phyloP scores from a whole-genome alignment of 2,888 invertebrate genomes.

The Tachystola acroxantha region DNA sequence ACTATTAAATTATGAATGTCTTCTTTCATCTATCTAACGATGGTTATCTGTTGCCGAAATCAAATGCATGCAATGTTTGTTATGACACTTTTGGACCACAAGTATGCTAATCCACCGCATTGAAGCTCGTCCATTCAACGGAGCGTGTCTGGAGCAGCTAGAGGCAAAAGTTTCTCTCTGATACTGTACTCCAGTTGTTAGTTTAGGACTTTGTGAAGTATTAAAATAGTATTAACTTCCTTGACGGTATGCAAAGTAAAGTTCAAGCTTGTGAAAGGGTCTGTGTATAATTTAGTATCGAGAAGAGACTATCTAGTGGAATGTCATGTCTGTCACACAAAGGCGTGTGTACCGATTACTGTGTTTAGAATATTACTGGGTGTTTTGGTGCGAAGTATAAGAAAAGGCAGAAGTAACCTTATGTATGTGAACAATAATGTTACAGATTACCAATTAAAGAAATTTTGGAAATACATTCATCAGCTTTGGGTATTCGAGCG shows the following conservation, averaged over 20 bases:
- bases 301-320: background rate
- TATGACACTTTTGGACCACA: too few relatives aligned
- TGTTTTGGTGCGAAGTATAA: too few relatives aligned
- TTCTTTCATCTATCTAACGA: too few relatives aligned
- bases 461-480: slow-evolving; percentile 66
- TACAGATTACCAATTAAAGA: slow-evolving; percentile 63
- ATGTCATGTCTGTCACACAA: too few relatives aligned
- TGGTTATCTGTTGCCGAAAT: too few relatives aligned
- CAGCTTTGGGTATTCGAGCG: slow-evolving; percentile 70
- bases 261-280: slow-evolving; percentile 1
- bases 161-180: background rate
- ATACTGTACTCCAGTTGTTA: slow-evolving; percentile 2
- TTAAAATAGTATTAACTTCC: background rate
- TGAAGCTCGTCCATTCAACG: slow-evolving; percentile 2
- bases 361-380: too few relatives aligned
- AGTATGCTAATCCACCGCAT: slow-evolving; percentile 6
- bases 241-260: background rate
- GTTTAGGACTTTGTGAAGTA: slow-evolving; percentile 4
- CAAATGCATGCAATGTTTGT: too few relatives aligned
- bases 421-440: too few relatives aligned
- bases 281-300: background rate
- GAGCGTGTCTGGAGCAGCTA: slow-evolving; percentile 1
- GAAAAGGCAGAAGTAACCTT: too few relatives aligned
- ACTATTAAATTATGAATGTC: too few relatives aligned
- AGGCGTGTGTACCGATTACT: too few relatives aligned